Evolutionary conservation across 2,888 invertebrate genomes (phyloP), one percentile per base, ranked within the genome.

Genomic region (Hyles lineata): DNA sequence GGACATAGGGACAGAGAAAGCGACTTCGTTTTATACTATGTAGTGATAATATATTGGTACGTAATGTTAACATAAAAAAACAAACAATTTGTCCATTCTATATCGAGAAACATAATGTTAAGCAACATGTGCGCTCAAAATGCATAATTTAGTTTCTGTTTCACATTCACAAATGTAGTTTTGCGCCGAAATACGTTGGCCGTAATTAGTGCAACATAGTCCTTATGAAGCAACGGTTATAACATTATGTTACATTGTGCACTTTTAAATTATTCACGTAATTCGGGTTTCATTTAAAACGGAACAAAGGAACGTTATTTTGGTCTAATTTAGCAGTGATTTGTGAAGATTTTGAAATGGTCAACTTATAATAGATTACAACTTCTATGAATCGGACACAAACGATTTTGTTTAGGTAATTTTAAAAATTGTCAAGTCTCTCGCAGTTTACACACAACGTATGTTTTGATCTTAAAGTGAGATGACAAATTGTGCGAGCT

Each of bases 141-240:
- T 25, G n/a, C 3, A n/a, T 63, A 63, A 63, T 63, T 43, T 35
- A n/a, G 21, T 63, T 43, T 63, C 35, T 21, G 35, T 63, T 63
- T 63, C 63, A n/a, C 21, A 43, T 63, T n/a, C 43, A 50, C 62
- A 25, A 50, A 67, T 21, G 67, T 23, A 50, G 23, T 67, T 67
- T 67, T 35, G 32, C n/a, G 15, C 43, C n/a, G 63, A 63, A 63
- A 63, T 43, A 67, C 43, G 35, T 61, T n/a, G n/a, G 32, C 1
- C 1, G 32, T n/a, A 62, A 62, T 62, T 62, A 62, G 62, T 62
- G 62, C 62, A 62, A 62, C 62, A 62, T 23, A 50, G 50, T 23
- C 23, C 50, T 23, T 50, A 23, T 21, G 50, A 50, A 23, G 1
- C 67, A 23, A 3, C 60, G 60, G 67, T 50, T 43, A 50, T 67